Percentiles rank a stretch among this genome's conserved stretches.
Evolutionary conservation across 2,888 invertebrate species (phyloP).

Genomic region (Xestia xanthographa): DNA sequence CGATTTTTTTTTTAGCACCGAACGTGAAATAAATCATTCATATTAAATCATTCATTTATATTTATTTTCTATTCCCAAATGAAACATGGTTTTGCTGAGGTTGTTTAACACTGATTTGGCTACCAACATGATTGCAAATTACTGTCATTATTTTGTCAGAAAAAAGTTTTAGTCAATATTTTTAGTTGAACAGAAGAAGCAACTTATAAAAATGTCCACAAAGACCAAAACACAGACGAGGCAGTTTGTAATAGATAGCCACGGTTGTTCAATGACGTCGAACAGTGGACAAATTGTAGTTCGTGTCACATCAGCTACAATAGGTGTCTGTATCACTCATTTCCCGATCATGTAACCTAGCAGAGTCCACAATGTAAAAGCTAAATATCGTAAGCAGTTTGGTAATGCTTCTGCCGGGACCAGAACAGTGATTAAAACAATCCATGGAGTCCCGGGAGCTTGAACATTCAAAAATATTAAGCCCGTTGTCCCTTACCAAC

Average conservation of each 20-base stretch:
- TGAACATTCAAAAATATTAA: neutral
- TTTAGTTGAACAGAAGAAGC: neutral
- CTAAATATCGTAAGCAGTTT: neutral
- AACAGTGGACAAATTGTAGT: constrained; percentile 17
- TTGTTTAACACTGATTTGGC: neutral
- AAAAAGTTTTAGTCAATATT: neutral
- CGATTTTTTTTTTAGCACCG: constrained; percentile 60
- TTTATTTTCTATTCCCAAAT: constrained; percentile 10
- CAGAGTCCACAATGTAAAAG: neutral
- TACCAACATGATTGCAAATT: neutral
- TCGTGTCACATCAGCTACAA: constrained; percentile 17
- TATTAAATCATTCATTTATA: constrained; percentile 59
- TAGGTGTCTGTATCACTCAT: constrained; percentile 17
- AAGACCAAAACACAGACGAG: neutral
- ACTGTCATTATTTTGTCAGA: neutral
- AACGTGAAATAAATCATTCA: constrained; percentile 63
- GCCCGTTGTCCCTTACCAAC: constrained; percentile 10
- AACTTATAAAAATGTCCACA: neutral
- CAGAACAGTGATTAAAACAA: no score
- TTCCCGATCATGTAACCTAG: constrained; percentile 15
- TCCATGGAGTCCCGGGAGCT: neutral
- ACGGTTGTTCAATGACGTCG: constrained; percentile 22
- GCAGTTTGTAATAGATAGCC: constrained; percentile 8
- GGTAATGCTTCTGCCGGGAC: neutral
- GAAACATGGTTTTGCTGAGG: neutral